Evolutionary conservation across 2,113 vertebrate species (phyloP), one percentile per base, ranked within the genome.

Genomic region (Lepidothrix coronata): DNA sequence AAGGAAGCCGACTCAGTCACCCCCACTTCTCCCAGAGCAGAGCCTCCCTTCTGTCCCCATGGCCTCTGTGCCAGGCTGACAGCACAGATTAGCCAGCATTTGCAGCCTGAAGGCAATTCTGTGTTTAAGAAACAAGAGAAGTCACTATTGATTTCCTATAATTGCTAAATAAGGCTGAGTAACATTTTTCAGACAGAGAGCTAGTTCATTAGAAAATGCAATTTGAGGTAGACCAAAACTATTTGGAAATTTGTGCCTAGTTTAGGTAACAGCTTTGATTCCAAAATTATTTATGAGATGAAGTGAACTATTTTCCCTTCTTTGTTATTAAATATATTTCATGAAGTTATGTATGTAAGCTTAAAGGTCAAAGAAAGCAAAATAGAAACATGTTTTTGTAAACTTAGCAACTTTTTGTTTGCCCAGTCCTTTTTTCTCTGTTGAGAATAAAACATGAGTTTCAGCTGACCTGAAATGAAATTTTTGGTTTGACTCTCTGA

Each of bases 171-270:
- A 52, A 88, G 48, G 25, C 59, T 48, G 63, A 46, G 59, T 30
- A 80, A 76, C n/a, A 24, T 62, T 92, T 92, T 85, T 77, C 79
- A 92, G 85, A 85, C 66, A 88, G 74, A 78, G 30, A 30, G 24
- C 35, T 86, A 83, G 84, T 91, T 92, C 79, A 86, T 48, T 77
- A 48, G 30, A 83, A 91, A 90, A 91, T 15, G 51, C 55, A 74
- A 31, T 86, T 5, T 84, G 75, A 94, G 68, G 72, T 62, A 94
- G 49, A 93, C 67, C 91, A 94, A 93, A 95, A 88, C 63, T 80
- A 92, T 66, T 44, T 83, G 63, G 57, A 86, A 84, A 87, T 86
- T 71, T 59, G 25, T 77, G 65, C 57, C 55, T 59, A 46, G 43
- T 71, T 83, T 3, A 0, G 68, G 19, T 9, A 95, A 86, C 30